Conservation (phyloP, 2,113 vertebrate species). For the Antechinus stuartii region DNA sequence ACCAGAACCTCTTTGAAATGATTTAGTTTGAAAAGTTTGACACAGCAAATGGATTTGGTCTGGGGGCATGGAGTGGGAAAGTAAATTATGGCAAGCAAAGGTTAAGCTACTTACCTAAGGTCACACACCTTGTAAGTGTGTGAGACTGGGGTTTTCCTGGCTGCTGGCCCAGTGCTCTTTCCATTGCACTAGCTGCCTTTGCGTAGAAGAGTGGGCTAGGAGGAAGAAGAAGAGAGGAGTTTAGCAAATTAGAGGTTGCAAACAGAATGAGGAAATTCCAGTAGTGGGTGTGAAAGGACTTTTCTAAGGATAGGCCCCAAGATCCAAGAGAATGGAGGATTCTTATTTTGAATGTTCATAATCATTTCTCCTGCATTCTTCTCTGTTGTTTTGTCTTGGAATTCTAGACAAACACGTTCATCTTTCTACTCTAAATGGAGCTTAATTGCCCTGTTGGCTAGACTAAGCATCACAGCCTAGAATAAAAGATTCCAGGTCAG, state of each 20-base stretch:
- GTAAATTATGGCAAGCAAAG: background rate
- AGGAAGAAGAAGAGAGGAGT: background rate
- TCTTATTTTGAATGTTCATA: background rate
- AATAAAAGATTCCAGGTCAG: constrained; percentile 50
- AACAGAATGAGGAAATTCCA: background rate
- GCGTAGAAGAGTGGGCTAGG: constrained; percentile 5
- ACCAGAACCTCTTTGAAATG: background rate
- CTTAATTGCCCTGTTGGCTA: constrained; percentile 46
- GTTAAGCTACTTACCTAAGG: background rate
- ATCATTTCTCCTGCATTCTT: background rate
- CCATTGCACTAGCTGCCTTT: background rate
- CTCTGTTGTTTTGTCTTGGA: constrained; percentile 25
- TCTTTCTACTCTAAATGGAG: constrained; percentile 47
- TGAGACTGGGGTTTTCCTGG: background rate
- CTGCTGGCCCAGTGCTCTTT: background rate
- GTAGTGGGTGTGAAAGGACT: background rate
- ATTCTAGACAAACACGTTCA: constrained; percentile 30
- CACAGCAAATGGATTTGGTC: background rate
- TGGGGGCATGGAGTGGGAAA: background rate
- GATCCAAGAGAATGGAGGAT: background rate
- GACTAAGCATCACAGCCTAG: constrained; percentile 49
- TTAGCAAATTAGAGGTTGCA: constrained; percentile 43
- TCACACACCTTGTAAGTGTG: background rate
- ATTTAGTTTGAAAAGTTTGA: background rate
- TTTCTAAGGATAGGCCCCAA: background rate